Evolutionary conservation across 2,797 vertebrate species (phyloP), one percentile per base, ranked within the genome.

Genomic region (Eupleurogrammus muticus): DNA sequence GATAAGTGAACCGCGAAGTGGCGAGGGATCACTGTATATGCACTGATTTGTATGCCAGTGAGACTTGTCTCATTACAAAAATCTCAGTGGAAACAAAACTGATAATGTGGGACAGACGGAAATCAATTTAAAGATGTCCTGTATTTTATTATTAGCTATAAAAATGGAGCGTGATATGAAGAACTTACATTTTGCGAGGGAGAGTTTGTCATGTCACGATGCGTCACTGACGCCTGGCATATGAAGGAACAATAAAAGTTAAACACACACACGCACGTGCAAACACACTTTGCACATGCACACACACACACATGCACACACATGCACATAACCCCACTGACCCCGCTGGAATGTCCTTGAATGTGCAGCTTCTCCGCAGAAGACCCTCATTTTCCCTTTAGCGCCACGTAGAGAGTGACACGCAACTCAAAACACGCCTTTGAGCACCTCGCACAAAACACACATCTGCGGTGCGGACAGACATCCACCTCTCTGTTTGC

Each of bases 101-200:
- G 59, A 73, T 83, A 79, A 87, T 87, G 52, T 80, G 63, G 80
- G 75, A 80, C 84, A 86, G 79, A 85, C 84, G 78, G 74, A 84
- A 74, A 83, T 79, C 77, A 81, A 79, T 79, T 90, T 72, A 81
- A 80, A 80, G 55, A 65, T 17, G 1, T 57, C 68, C 52, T 53
- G 50, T 78, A 67, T 84, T 86, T 88, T 75, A 90, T 81, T 81
- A 79, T 81, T 81, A 79, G 67, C 64, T 21, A 52, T 84, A 69
- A 83, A 85, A 77, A 84, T 72, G 35, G 66, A 77, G 62, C 54
- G 4, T 48, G 60, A 71, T 73, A 58, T 64, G 59, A 58, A 53
- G 55, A 80, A 60, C 73, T 77, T 65, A 75, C 44, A 79, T 46
- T 55, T n/a, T 63, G 65, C 59, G 46, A 34, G 52, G 47, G 52